phyloP scores from a whole-genome alignment of 2,888 invertebrate genomes.

The Strigamia crassipes region DNA sequence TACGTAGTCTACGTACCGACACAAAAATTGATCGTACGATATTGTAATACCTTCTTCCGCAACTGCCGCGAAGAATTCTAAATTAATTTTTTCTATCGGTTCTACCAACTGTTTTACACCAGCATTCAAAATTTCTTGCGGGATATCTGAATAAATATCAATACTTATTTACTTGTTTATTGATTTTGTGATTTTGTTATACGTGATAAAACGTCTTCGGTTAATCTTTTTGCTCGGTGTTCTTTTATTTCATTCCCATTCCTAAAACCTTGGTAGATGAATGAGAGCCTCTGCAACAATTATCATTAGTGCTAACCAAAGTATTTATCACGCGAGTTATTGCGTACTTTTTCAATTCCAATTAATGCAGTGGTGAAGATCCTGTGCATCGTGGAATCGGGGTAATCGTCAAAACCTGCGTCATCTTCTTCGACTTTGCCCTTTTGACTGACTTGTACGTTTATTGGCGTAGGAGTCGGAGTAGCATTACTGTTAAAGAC shows the following conservation, averaged over 20 bases:
- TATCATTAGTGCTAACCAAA: background rate
- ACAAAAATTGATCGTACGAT: no score
- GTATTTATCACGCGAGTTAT: background rate
- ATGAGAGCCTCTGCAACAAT: background rate
- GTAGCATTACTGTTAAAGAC: no score
- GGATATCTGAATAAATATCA: background rate
- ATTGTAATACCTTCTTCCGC: slow-evolving; percentile 18
- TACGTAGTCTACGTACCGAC: no score
- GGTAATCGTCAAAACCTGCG: background rate
- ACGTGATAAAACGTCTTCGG: background rate
- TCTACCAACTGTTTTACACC: background rate
- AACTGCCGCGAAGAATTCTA: background rate
- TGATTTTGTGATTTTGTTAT: no score
- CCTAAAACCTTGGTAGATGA: background rate
- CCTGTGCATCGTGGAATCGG: background rate
- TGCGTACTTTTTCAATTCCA: background rate
- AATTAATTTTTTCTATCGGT: slow-evolving; percentile 36
- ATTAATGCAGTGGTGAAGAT: background rate
- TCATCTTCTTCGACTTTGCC: background rate
- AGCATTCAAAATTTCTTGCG: background rate
- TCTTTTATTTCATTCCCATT: background rate
- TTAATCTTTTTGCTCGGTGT: background rate
- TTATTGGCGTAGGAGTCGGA: no score
- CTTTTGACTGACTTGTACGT: background rate
- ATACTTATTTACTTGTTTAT: background rate